These are phyloP conservation scores for Dicyrtoma fusca DNA, from an alignment of 2,888 invertebrate species.

Conservation along the genomic window DNA sequence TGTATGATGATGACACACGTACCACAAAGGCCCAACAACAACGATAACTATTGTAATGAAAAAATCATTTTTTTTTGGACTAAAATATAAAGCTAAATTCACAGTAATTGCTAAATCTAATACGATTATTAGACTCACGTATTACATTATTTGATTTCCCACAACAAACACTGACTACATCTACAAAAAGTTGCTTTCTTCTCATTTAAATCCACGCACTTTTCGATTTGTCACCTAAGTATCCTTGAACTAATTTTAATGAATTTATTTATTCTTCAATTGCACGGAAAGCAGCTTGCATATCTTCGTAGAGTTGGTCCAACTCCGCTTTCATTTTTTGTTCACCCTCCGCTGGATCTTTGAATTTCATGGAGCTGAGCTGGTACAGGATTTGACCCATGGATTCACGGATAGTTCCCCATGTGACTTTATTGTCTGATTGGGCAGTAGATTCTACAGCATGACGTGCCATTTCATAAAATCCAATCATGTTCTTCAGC, in stretches of 20 bases:
- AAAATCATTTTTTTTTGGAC: not conserved
- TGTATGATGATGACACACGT: not conserved
- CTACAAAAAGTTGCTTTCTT: conserved; percentile 18
- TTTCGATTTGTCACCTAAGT: not conserved
- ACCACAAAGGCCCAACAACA: not conserved
- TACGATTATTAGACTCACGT: conserved; percentile 10
- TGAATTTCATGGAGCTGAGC: conserved; percentile 99
- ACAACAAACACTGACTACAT: conserved; percentile 18
- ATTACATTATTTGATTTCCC: conserved; percentile 5
- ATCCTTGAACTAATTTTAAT: not conserved
- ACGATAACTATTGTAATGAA: not conserved
- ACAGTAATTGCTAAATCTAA: conserved; percentile 20
- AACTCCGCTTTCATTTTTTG: conserved; percentile 95
- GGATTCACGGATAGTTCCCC: conserved; percentile 95
- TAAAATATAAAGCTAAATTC: conserved; percentile 23
- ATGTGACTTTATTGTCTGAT: conserved; percentile 98
- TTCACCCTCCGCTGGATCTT: conserved; percentile 99
- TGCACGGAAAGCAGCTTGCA: conserved; percentile 97
- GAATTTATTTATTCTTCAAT: conserved; percentile 81
- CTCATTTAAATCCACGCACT: not conserved
- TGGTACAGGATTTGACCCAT: conserved; percentile 97
- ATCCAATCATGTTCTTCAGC: conserved; percentile 93
- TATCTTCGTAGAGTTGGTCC: conserved; percentile 95
- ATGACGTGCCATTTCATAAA: conserved; percentile 98
- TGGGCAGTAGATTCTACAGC: conserved; percentile 98